A percentile compares a stretch with the other conserved stretches of the same genome.
phyloP scores from a whole-genome alignment of 2,113 vertebrate species.

The Ceuthmochares aereus region DNA sequence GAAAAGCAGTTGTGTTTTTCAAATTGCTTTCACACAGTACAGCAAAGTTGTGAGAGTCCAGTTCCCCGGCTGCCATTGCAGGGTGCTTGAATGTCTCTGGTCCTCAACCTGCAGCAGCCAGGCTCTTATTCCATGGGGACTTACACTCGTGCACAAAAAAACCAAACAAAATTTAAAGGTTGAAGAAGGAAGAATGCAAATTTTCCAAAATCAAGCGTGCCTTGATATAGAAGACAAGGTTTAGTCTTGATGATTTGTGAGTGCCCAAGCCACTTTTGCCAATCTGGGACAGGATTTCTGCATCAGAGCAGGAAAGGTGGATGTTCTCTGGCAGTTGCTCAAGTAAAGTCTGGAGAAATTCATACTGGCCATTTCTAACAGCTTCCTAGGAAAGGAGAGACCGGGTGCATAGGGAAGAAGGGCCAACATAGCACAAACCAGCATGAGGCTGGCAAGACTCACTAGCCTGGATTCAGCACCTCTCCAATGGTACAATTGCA shows the following conservation, averaged over 20 bases:
- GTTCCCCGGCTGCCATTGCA: fast-evolving
- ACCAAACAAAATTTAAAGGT: not conserved
- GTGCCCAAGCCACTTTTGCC: fast-evolving
- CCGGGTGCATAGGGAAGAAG: not conserved
- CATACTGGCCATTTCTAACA: not conserved
- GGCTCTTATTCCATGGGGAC: fast-evolving
- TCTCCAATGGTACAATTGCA: fast-evolving
- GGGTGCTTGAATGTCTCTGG: not conserved
- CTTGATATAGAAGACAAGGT: not conserved
- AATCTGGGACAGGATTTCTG: not conserved
- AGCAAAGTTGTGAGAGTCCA: not conserved
- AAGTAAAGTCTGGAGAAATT: not conserved
- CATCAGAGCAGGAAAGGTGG: not conserved
- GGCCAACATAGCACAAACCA: fast-evolving
- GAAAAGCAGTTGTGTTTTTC: not conserved
- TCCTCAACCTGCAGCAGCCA: fast-evolving
- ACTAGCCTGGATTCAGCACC: not conserved
- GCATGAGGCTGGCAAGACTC: fast-evolving
- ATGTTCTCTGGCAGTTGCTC: not conserved
- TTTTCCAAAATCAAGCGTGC: not conserved
- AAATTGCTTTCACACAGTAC: not conserved
- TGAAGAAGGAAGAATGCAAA: not conserved
- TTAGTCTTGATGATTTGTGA: not conserved
- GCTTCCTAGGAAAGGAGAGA: not conserved
- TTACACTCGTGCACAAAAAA: not conserved